Evolutionary conservation across 2,113 vertebrate species (phyloP).

Genomic region (Dromas ardeola): DNA sequence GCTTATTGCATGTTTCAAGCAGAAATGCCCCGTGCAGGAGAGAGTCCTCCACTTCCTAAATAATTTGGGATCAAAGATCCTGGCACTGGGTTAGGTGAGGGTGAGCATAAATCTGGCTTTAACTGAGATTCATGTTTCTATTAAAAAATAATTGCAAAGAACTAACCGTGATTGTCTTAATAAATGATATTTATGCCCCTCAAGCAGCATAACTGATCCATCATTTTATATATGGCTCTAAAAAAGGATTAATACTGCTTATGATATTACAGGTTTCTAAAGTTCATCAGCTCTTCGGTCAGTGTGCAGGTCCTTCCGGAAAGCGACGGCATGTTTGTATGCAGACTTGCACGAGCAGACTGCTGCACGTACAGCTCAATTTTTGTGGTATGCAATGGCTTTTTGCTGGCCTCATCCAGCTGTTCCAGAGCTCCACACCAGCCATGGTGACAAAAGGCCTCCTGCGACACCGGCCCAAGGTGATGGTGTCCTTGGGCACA

Average conservation of each 20-base stretch:
- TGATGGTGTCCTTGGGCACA: not conserved
- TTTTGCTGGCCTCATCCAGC: not conserved
- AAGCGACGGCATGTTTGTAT: accelerated
- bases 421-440: not conserved
- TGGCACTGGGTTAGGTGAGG: not conserved
- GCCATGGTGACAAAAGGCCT: not conserved
- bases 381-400: not conserved
- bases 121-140: conserved; percentile 33
- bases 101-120: not conserved
- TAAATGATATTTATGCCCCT: conserved; percentile 26
- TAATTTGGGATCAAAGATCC: not conserved
- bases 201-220: not conserved
- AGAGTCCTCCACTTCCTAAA: not conserved
- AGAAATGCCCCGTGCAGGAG: accelerated
- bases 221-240: not conserved
- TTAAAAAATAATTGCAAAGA: conserved; percentile 10
- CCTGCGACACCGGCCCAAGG: accelerated
- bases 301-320: not conserved
- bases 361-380: accelerated
- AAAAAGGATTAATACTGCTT: not conserved
- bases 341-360: no score
- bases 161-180: not conserved
- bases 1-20: not conserved
- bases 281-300: not conserved
- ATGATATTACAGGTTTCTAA: not conserved